phyloP scores from a whole-genome alignment of 2,888 invertebrate genomes.

The Desoria tigrina region DNA sequence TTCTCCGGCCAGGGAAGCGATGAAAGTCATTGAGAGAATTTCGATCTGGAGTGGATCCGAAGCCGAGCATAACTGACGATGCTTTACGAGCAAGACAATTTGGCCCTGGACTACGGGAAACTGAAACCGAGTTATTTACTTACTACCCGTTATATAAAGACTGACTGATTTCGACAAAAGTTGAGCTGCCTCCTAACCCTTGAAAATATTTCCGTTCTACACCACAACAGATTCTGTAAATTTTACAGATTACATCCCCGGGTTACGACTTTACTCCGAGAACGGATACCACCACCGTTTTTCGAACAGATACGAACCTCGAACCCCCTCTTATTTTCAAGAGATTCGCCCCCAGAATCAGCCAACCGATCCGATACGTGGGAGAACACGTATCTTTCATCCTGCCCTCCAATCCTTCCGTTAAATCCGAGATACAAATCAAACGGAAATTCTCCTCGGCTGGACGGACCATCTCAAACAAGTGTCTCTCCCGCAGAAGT shows the following conservation, averaged over 20 bases:
- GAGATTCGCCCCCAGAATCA: too few species aligned
- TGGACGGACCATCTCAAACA: neutral
- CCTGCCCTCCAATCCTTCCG: too few species aligned
- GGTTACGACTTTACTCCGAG: neutral
- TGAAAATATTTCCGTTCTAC: constrained; percentile 4
- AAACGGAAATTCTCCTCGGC: neutral
- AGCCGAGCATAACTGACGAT: constrained; percentile 1
- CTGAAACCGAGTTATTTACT: too few species aligned
- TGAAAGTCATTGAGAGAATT: constrained; percentile 9
- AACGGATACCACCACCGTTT: neutral
- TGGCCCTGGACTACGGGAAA: too few species aligned
- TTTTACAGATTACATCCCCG: constrained; percentile 3
- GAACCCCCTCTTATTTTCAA: neutral
- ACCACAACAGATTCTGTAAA: neutral
- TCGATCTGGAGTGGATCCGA: neutral
- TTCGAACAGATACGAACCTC: neutral
- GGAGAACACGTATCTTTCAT: neutral
- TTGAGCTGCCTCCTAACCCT: constrained; percentile 9
- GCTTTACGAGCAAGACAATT: neutral
- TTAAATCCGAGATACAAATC: too few species aligned
- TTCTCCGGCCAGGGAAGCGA: neutral
- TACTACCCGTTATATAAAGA: too few species aligned
- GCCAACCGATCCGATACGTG: neutral
- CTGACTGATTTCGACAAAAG: constrained; percentile 1
- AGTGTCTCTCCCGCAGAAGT: constrained; percentile 2